phyloP scores from a whole-genome alignment of 2,888 invertebrate genomes.

The Lasioglossum vierecki region DNA sequence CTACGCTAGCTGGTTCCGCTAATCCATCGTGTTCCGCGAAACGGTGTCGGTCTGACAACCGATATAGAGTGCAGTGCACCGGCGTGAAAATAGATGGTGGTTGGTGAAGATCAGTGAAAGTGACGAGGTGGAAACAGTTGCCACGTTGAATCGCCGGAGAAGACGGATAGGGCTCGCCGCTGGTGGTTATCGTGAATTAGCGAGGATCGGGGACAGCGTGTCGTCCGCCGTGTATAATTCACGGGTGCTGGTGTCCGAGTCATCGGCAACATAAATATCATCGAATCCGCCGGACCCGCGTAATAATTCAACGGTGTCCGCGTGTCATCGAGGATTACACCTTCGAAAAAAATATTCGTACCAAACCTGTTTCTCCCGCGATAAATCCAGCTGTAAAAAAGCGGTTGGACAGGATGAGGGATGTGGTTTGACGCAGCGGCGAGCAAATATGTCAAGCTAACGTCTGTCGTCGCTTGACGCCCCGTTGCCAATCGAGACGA shows the following conservation, averaged over 20 bases:
- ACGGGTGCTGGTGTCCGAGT: background rate
- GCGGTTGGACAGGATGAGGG: background rate
- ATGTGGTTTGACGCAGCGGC: slow-evolving; percentile 25
- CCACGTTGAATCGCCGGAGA: slow-evolving; percentile 12
- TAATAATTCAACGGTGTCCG: background rate
- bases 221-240: slow-evolving; percentile 1
- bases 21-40: slow-evolving; percentile 24
- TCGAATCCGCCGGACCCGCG: background rate
- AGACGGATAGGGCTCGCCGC: slow-evolving; percentile 24
- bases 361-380: background rate
- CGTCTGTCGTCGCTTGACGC: slow-evolving; percentile 23
- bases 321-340: background rate
- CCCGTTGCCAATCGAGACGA: slow-evolving; percentile 18
- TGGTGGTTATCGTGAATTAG: slow-evolving; percentile 18
- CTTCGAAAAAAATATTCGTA: background rate
- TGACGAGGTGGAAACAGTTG: slow-evolving; percentile 48
- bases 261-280: slow-evolving; percentile 13
- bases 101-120: slow-evolving; percentile 58
- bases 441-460: slow-evolving; percentile 28
- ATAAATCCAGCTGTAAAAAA: background rate
- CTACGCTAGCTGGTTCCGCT: background rate
- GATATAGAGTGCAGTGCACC: slow-evolving; percentile 62
- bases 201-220: slow-evolving; percentile 1
- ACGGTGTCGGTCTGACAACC: slow-evolving; percentile 28
- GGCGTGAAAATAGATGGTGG: slow-evolving; percentile 64